Evolutionary conservation across 2,888 invertebrate genomes (phyloP).

Genomic region (Rhagium mordax): DNA sequence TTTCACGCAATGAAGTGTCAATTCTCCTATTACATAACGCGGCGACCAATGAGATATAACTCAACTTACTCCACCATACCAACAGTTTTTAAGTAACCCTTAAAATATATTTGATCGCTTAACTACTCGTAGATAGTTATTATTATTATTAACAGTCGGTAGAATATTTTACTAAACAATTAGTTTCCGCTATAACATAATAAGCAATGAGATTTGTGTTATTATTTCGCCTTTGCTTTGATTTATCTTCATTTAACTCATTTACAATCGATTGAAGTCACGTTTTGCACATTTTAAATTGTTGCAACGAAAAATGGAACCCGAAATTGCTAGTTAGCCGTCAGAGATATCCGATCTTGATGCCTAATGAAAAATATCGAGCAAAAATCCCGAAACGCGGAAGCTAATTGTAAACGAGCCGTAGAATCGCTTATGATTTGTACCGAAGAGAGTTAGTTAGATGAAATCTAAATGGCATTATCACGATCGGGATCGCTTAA

Average conservation of each 20-base stretch:
- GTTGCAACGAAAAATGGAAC: conserved; percentile 27
- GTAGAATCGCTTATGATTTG: conserved; percentile 51
- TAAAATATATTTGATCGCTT: too few species aligned
- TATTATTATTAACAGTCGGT: too few species aligned
- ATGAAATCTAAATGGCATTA: conserved; percentile 63
- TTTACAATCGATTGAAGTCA: conserved; percentile 4
- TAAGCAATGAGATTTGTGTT: not conserved
- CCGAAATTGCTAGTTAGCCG: conserved; percentile 41
- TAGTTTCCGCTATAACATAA: too few species aligned
- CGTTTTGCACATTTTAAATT: not conserved
- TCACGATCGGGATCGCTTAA: conserved; percentile 64
- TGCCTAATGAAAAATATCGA: not conserved
- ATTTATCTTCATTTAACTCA: not conserved
- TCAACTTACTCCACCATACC: too few species aligned
- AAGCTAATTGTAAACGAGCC: conserved; percentile 11
- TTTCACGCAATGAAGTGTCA: too few species aligned
- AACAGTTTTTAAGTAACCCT: too few species aligned
- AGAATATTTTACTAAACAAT: too few species aligned
- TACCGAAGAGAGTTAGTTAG: conserved; percentile 43
- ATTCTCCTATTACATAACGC: too few species aligned
- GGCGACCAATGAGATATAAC: too few species aligned
- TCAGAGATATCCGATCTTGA: not conserved
- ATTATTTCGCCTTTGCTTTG: not conserved
- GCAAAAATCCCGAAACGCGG: conserved; percentile 23
- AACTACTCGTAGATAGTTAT: too few species aligned